Base-by-base conservation (phyloP, 2,113 vertebrate species). In the Tupaia tana region DNA sequence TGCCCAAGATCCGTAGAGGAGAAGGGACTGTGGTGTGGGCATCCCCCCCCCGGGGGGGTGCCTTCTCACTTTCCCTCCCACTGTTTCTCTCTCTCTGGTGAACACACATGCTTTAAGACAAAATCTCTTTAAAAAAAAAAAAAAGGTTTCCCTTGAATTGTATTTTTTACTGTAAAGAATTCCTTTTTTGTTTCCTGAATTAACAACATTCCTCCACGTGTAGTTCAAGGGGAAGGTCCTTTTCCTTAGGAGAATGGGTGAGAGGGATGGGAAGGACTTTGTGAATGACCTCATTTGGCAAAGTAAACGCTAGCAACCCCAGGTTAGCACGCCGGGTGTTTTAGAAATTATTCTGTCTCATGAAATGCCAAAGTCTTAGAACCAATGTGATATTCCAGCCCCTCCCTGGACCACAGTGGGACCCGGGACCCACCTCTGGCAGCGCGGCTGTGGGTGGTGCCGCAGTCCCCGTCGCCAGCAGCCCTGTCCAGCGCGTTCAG, bases 381-480 rank as follows among this genome's bases (percentile, higher is more conserved):
- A 6, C 14, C 24, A 19, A 58, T 3, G 43, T 43, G 83, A 24
- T 12, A 6, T 3, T 0, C 16, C 27, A 66, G 27, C 52, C 70
- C 24, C 12, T 66, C 19, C 25, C 13, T 2, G 9, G 69, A 29
- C 56, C 19, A 59, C 43, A 15, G 6, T 22, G 19, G 71, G 63
- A 7, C 19, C 78, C 67, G 34, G 66, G 16, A 85, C 98, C 52
- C 74, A 99, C 99, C 99, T 98, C 82, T 97, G 79, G 99, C 99
- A 0, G 99, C 99, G 12, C 98, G 98, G 24, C 99, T 98, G 0
- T 99, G 99, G 0, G 99, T 99, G 98, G 98, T 99, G 2, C 99
- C 99, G 0, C 99, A 99, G 95, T 99, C 99, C 20, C 99, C 99
- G 0, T 99, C 99, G 0, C 99, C 99, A 0, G 99, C 98, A 0